Conservation (phyloP, 92 coral and sea anemone genomes). For the Ricordea florida region DNA sequence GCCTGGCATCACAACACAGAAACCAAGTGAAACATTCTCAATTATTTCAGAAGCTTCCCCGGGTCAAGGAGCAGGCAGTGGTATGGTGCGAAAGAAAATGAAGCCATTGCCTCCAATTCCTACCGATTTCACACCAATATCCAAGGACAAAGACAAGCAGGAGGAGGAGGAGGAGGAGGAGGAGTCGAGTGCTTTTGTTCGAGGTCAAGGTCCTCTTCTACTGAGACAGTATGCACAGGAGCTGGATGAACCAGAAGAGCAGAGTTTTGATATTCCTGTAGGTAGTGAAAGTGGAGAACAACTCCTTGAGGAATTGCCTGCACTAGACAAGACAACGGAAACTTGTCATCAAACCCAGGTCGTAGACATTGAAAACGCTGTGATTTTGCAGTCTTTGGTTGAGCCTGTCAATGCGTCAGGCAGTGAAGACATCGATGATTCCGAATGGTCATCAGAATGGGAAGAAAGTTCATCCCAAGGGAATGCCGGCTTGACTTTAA, state of each 20-base stretch:
- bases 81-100: neutral
- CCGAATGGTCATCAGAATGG: slow-evolving; percentile 31
- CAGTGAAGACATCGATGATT: neutral
- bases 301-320: neutral
- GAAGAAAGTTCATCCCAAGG: slow-evolving; percentile 26
- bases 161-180: too few species aligned
- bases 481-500: neutral
- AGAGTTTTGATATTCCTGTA: neutral
- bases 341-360: neutral
- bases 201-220: too few species aligned
- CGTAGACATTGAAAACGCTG: neutral
- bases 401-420: neutral
- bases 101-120: slow-evolving; percentile 27
- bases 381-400: neutral
- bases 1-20: too few species aligned
- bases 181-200: too few species aligned
- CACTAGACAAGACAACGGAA: neutral
- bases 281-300: neutral
- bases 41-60: too few species aligned
- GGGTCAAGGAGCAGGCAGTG: too few species aligned
- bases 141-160: neutral
- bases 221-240: slow-evolving; percentile 23
- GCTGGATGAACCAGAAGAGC: too few species aligned
- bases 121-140: neutral
- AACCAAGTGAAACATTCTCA: too few species aligned